Evolutionary conservation across 2,888 invertebrate species (phyloP).

Genomic region (Lasioglossum leucozonium): DNA sequence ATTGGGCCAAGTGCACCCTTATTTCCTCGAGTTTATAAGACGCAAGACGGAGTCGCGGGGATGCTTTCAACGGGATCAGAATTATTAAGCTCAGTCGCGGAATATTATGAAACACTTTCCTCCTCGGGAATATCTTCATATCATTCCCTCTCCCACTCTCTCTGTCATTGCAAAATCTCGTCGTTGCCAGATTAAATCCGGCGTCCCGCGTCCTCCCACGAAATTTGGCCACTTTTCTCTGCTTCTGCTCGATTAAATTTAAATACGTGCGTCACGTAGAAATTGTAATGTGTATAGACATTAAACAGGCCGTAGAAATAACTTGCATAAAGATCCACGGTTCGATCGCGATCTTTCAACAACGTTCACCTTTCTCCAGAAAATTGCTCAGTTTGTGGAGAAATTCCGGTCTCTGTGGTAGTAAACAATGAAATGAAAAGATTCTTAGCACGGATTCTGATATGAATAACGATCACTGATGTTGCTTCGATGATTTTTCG

Average conservation of each 20-base stretch:
- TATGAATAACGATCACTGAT: not conserved
- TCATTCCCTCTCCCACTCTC: not conserved
- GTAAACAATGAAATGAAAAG: not conserved
- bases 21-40: conserved; percentile 40
- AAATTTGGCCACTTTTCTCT: not conserved
- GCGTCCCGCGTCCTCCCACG: not conserved
- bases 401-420: not conserved
- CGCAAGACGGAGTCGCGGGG: conserved; percentile 14
- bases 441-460: not conserved
- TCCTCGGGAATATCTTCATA: conserved; percentile 3
- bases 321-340: not conserved
- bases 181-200: not conserved
- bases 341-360: not conserved
- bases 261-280: not conserved
- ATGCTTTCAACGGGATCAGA: conserved; percentile 38
- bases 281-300: no score
- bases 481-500: conserved; percentile 52
- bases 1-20: conserved; percentile 40
- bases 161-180: not conserved
- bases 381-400: no score
- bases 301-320: not conserved
- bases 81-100: conserved; percentile 44
- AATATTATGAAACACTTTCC: conserved; percentile 35
- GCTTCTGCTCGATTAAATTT: not conserved
- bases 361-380: no score